phyloP scores from a whole-genome alignment of 2,888 invertebrate genomes.

The Trissolcus japonicus region DNA sequence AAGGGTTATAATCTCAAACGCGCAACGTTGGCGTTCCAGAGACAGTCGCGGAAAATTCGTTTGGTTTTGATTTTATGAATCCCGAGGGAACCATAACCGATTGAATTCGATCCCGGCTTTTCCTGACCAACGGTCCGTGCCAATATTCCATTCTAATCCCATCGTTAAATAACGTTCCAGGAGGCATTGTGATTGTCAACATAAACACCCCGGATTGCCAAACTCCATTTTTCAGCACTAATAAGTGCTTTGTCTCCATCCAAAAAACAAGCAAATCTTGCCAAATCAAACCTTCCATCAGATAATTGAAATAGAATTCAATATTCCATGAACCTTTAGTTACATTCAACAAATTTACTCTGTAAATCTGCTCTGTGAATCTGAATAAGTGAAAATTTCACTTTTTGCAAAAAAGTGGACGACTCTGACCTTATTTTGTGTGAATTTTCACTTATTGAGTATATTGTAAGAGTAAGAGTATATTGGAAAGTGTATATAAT shows the following conservation, averaged over 20 bases:
- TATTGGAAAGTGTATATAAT: too few relatives aligned
- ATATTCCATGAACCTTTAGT: too few relatives aligned
- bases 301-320: too few relatives aligned
- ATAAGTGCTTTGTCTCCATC: background rate
- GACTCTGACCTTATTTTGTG: too few relatives aligned
- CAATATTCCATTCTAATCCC: constrained; percentile 35
- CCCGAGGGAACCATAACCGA: constrained; percentile 50
- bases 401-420: too few relatives aligned
- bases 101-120: constrained; percentile 46
- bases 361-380: too few relatives aligned
- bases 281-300: background rate
- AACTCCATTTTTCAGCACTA: constrained; percentile 2
- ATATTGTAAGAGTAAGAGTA: too few relatives aligned
- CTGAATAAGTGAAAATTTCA: too few relatives aligned
- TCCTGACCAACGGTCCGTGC: constrained; percentile 45
- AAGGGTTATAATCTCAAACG: constrained; percentile 57
- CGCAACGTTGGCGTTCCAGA: constrained; percentile 1
- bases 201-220: constrained; percentile 16
- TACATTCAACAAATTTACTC: too few relatives aligned
- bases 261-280: background rate
- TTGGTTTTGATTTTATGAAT: constrained; percentile 57
- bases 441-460: too few relatives aligned
- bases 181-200: constrained; percentile 34
- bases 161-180: constrained; percentile 35
- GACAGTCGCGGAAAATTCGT: constrained; percentile 19